A percentile compares a stretch with the other conserved stretches of the same genome.
Conservation (phyloP, 2,888 invertebrate species). For the Epinotia demarniana region DNA sequence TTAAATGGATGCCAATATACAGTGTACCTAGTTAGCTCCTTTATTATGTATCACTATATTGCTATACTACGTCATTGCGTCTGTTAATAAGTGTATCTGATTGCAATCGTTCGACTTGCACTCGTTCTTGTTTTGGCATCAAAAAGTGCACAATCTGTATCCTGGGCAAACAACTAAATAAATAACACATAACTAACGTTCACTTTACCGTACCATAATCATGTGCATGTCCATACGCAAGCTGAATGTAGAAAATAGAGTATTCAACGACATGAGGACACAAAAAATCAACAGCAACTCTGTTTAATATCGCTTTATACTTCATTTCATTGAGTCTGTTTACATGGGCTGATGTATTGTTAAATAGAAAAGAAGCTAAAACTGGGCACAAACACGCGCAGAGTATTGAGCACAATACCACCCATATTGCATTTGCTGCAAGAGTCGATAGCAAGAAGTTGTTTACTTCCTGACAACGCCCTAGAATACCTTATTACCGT, state of each 20-base stretch:
- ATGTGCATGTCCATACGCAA: background rate
- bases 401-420: background rate
- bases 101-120: too few relatives aligned
- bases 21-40: background rate
- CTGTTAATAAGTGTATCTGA: too few relatives aligned
- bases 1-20: background rate
- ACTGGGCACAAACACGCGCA: background rate
- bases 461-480: slow-evolving; percentile 40
- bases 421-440: slow-evolving; percentile 7
- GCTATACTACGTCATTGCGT: too few relatives aligned
- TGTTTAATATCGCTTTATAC: background rate
- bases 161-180: too few relatives aligned
- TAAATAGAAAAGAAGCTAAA: background rate
- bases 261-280: background rate
- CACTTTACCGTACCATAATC: too few relatives aligned
- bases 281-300: background rate
- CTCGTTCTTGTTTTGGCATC: background rate
- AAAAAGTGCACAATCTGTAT: background rate
- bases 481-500: slow-evolving; percentile 37
- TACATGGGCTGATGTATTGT: background rate
- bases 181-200: too few relatives aligned
- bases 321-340: background rate
- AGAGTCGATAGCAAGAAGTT: slow-evolving; percentile 19
- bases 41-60: background rate
- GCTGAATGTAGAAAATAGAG: background rate